Base-by-base conservation (phyloP, 2,888 invertebrate species). In the Erebia palarica region DNA sequence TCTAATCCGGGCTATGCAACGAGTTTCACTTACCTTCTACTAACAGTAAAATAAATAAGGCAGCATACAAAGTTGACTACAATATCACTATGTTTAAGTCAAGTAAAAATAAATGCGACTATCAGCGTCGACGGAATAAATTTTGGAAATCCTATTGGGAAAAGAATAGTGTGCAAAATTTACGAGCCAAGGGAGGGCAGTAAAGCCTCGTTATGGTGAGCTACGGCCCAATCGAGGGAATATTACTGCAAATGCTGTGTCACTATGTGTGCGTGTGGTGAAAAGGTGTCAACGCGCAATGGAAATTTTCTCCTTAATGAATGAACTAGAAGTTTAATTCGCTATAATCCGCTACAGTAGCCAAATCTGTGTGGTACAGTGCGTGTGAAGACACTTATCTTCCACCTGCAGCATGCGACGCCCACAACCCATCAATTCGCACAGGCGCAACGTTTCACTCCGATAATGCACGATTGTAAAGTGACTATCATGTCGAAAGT, bases 201-300 rank as follows among this genome's bases (percentile, higher is more conserved):
- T 91, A 91, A 91, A 89, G 84, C 83, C 90, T 92, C 89, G 90
- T 92, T 92, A 91, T 82, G 78, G 84, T 91, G 90, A 91, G 85
- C 89, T 86, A 91, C 87, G 87, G 85, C 85, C 86, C 86, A 83
- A 87, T 83, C 81, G 86, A 86, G 88, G 82, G 84, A 77, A 78
- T 79, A 82, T 82, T 81, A 82, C 79, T 75, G 75, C 74, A 73
- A 70, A 67, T 73, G 69, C 75, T 72, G 71, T 75, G 71, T 72
- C 71, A 65, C 59, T 58, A 66, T 70, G 70, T 70, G 70, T 66
- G 65, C 69, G 58, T 72, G 67, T 65, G 67, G 69, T 73, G 70
- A 73, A 73, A 66, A 70, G 61, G 65, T 70, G 70, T 70, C 70
- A 66, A 47, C 59, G 27, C 49, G 58, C 67, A 36, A 42, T 13